These are phyloP conservation scores for Egretta garzetta DNA, from an alignment of 2,113 vertebrate genomes.

Conservation along the genomic window DNA sequence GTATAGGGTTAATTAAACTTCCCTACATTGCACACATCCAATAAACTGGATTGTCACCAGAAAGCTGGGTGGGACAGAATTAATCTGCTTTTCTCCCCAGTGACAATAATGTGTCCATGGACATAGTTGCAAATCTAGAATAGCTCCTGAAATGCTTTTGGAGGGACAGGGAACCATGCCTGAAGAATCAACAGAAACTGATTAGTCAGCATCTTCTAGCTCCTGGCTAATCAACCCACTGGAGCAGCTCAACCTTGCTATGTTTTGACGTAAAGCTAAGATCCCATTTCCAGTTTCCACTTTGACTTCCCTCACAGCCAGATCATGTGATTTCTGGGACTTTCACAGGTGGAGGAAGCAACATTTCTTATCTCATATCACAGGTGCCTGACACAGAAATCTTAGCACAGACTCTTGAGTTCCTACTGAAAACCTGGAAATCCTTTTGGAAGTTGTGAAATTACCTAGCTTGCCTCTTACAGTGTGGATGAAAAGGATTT, in stretches of 20 bases:
- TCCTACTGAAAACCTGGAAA: background rate
- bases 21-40: background rate
- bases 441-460: background rate
- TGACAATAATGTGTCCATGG: background rate
- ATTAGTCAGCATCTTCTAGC: background rate
- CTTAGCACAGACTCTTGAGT: background rate
- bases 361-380: background rate
- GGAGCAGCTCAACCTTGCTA: background rate
- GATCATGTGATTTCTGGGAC: background rate
- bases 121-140: background rate
- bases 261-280: background rate
- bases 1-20: background rate
- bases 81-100: background rate
- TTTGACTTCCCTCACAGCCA: background rate
- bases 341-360: background rate
- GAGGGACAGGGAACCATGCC: background rate
- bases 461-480: background rate
- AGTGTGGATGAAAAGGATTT: background rate
- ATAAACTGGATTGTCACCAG: background rate
- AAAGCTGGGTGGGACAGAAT: background rate
- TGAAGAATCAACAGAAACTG: background rate
- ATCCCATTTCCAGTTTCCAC: background rate
- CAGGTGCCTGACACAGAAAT: background rate
- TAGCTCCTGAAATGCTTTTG: background rate
- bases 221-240: background rate